phyloP scores from a whole-genome alignment of 1,140 invertebrate species.

The Nephila pilipes region DNA sequence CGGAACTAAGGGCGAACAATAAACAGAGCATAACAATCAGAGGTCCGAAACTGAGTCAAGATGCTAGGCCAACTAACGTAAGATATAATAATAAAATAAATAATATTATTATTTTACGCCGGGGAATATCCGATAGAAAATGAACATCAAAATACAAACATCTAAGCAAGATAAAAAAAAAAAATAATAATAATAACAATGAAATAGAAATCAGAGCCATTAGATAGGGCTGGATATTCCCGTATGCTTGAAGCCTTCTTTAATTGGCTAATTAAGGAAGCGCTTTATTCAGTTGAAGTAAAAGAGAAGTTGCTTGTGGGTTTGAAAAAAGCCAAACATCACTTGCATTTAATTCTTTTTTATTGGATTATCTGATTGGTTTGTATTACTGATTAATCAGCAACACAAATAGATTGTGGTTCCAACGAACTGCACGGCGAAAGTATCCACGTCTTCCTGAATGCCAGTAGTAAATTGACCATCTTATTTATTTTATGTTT shows the following conservation, averaged over 20 bases:
- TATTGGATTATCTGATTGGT: constrained; percentile 13
- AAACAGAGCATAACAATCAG: constrained; percentile 70
- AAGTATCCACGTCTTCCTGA: no score
- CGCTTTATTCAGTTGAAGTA: neutral
- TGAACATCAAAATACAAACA: constrained; percentile 31
- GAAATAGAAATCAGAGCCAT: constrained; percentile 46
- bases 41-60: constrained; percentile 75
- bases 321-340: neutral
- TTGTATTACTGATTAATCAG: neutral
- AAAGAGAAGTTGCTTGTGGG: neutral
- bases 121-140: constrained; percentile 39
- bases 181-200: neutral
- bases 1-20: constrained; percentile 73
- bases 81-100: constrained; percentile 61
- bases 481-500: neutral
- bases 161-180: neutral
- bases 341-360: neutral
- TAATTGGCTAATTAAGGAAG: constrained; percentile 61
- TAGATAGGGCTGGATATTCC: constrained; percentile 56
- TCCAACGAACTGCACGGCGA: neutral
- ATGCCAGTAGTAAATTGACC: neutral
- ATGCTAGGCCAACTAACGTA: constrained; percentile 57
- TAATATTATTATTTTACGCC: constrained; percentile 51
- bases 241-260: constrained; percentile 45
- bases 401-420: neutral